These are phyloP conservation scores for Hemibagrus wyckioides DNA, from an alignment of 2,113 vertebrate species.

Conservation along the genomic window DNA sequence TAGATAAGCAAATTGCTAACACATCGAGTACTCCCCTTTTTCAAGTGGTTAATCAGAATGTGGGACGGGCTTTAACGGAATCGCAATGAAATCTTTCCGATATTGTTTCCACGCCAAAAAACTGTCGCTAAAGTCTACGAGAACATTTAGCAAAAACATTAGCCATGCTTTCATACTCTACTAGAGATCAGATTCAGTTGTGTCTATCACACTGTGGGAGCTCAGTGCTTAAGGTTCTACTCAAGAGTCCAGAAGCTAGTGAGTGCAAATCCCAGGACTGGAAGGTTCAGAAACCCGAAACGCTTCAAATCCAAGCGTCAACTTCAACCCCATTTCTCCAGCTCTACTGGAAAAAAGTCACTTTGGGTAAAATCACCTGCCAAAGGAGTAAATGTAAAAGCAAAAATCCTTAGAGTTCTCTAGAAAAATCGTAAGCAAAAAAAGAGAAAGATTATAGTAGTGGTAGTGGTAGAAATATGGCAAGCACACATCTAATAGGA, in stretches of 20 bases:
- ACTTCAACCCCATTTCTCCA: not conserved
- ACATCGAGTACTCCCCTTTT: not conserved
- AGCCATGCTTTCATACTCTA: not conserved
- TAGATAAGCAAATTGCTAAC: not conserved
- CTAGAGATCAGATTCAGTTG: not conserved
- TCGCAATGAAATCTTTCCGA: not conserved
- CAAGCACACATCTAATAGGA: slow-evolving; percentile 4
- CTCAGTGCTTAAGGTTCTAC: not conserved
- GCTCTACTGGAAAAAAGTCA: not conserved
- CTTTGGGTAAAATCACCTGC: not conserved
- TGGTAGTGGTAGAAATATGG: slow-evolving; percentile 4
- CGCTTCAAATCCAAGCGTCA: not conserved
- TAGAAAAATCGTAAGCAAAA: not conserved
- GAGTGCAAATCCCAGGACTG: slow-evolving; percentile 5
- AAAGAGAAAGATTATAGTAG: not conserved
- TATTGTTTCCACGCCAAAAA: not conserved
- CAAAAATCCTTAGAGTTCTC: not conserved
- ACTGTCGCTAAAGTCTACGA: not conserved
- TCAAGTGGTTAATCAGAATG: not conserved
- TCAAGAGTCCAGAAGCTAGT: slow-evolving; percentile 20
- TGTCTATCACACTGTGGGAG: not conserved
- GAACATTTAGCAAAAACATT: not conserved
- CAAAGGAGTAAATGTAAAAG: not conserved
- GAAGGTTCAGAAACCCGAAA: no score
- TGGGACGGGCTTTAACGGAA: not conserved